Evolutionary conservation across 2,113 vertebrate genomes (phyloP).

Genomic region (Alligator mississippiensis): DNA sequence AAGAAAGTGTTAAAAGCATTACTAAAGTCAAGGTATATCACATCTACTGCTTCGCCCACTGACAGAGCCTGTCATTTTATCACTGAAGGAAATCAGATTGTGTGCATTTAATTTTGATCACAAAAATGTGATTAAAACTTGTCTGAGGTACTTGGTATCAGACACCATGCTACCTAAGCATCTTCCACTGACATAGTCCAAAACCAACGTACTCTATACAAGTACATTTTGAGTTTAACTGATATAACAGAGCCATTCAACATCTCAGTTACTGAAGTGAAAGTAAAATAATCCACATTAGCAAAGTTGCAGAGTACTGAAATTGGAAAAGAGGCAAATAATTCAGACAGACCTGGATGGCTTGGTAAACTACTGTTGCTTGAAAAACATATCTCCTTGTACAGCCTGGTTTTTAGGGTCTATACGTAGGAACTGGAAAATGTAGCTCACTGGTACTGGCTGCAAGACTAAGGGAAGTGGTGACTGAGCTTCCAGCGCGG

Average conservation of each 20-base stretch:
- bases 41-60: too few species aligned
- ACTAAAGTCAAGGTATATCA: too few species aligned
- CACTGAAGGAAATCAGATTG: too few species aligned
- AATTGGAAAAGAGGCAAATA: background rate
- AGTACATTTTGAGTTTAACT: background rate
- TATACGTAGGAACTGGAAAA: background rate
- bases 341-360: background rate
- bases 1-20: too few species aligned
- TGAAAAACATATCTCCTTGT: background rate
- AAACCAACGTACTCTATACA: background rate
- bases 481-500: background rate
- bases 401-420: too few species aligned
- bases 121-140: too few species aligned
- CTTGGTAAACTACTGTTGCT: background rate
- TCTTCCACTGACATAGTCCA: background rate
- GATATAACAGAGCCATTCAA: background rate
- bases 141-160: background rate
- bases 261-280: background rate
- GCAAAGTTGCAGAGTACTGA: background rate
- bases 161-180: background rate
- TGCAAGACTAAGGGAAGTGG: background rate
- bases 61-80: too few species aligned
- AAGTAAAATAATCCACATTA: background rate
- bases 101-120: too few species aligned
- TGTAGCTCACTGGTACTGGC: background rate